Evolutionary conservation across 2,797 vertebrate species (phyloP), one percentile per base, ranked within the genome.

Genomic region (Molothrus aeneus): DNA sequence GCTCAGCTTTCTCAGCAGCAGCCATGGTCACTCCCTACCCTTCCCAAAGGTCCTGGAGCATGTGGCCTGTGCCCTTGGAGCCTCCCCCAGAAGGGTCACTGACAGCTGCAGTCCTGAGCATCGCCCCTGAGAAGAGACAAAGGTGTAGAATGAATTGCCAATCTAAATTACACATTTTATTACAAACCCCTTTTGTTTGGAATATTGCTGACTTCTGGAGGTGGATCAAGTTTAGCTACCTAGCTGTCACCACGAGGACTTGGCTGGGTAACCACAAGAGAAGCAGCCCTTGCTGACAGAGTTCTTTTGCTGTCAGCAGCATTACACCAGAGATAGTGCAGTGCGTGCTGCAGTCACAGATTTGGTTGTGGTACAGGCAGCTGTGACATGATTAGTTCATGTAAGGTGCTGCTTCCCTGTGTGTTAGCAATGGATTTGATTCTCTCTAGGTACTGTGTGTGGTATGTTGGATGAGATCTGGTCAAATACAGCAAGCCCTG

Each of bases 1-100:
- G 25, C 32, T 71, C 24, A n/a, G 18, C 36, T 86, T 90, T 47
- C 75, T 71, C 34, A 51, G 65, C 50, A 71, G 61, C 53, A 68
- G 45, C 56, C 0, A 0, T 26, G 24, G 32, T 45, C 56, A 5
- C 40, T 69, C 32, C 21, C 28, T 51, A 3, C 22, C 18, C 32
- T 83, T 51, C 36, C 53, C 82, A 57, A 6, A 66, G 53, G 17
- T 32, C 36, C 7, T 29, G 66, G 32, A 75, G 48, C 21, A 11
- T 11, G 0, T 19, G 50, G 18, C 32, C 38, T 82, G 70, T 45
- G 17, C n/a, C 15, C 17, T 6, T n/a, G 53, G 53, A 82, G 32
- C 56, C 17, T 38, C 4, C 22, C 18, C 17, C 3, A 11, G 48
- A 47, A 15, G 22, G 6, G 13, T 34, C 29, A 10, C 13, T 31